phyloP scores from a whole-genome alignment of 2,888 invertebrate species.

The Cataglyphis livida region DNA sequence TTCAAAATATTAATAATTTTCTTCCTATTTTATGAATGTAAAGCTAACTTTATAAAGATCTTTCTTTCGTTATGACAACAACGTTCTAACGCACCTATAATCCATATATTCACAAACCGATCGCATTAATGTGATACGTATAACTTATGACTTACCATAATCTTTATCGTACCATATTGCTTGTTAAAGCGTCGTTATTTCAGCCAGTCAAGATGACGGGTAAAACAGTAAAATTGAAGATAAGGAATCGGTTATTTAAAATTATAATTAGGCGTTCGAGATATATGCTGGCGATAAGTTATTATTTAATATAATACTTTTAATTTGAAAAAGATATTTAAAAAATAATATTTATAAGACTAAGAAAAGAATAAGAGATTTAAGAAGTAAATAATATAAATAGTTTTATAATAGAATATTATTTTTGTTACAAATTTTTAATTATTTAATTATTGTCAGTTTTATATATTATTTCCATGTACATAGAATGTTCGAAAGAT shows the following conservation, averaged over 20 bases:
- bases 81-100: constrained; percentile 57
- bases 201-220: constrained; percentile 1
- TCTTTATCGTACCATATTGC: not conserved
- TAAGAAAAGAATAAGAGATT: too few relatives aligned
- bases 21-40: too few relatives aligned
- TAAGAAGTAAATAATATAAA: not conserved
- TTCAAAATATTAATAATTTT: too few relatives aligned
- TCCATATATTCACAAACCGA: constrained; percentile 53
- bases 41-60: not conserved
- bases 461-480: not conserved
- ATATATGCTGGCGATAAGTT: not conserved
- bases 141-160: constrained; percentile 13
- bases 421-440: not conserved
- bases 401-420: not conserved
- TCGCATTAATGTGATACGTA: constrained; percentile 51
- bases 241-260: constrained; percentile 25
- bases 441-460: not conserved
- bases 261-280: constrained; percentile 4
- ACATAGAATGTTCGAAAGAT: not conserved
- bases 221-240: constrained; percentile 22
- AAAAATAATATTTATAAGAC: not conserved
- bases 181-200: constrained; percentile 20
- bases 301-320: not conserved
- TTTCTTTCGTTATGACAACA: constrained; percentile 54
- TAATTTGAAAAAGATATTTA: not conserved